phyloP scores from a whole-genome alignment of 2,113 vertebrate species.

The Myanophis thanlyinensis region DNA sequence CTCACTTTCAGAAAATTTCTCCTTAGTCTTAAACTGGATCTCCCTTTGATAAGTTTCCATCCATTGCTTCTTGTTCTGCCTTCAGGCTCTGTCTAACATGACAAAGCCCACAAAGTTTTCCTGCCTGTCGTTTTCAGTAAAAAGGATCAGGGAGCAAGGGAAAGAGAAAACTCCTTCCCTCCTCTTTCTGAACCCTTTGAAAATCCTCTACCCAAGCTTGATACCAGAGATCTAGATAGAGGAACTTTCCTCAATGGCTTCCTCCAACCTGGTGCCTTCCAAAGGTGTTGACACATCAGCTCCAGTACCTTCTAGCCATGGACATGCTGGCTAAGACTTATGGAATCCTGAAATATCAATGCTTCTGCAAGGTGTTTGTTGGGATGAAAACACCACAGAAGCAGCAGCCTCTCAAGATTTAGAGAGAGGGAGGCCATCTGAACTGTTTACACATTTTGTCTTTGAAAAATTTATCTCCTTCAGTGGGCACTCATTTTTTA shows the following conservation, averaged over 20 bases:
- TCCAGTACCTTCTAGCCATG: neutral
- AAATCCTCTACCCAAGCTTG: neutral
- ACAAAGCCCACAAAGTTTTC: neutral
- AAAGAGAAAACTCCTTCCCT: neutral
- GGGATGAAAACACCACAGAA: neutral
- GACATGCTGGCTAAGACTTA: neutral
- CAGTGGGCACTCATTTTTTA: neutral
- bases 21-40: neutral
- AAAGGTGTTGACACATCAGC: neutral
- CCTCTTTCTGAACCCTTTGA: neutral
- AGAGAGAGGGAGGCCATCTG: neutral
- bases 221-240: neutral
- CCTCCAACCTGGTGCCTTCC: neutral
- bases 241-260: neutral
- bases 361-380: neutral
- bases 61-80: neutral
- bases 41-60: neutral
- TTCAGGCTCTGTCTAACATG: neutral
- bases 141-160: neutral
- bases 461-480: neutral
- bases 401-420: neutral
- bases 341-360: neutral
- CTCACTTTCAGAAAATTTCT: neutral
- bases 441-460: too few relatives aligned
- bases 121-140: neutral